phyloP scores from a whole-genome alignment of 2,888 invertebrate genomes.

The Meliscaeva auricollis region DNA sequence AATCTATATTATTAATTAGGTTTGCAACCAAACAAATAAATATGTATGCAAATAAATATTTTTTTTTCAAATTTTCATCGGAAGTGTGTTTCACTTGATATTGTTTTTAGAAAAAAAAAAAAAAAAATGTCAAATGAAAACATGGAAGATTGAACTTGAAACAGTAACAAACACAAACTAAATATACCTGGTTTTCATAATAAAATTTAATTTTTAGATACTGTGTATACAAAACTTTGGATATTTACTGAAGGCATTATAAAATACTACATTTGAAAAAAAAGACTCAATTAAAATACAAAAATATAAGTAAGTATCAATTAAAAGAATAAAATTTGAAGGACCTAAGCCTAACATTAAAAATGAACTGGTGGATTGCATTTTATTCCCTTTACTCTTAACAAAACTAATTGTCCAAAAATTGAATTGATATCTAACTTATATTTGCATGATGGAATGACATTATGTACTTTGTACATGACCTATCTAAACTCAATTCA shows the following conservation, averaged over 20 bases:
- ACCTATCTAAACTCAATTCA: too few species aligned
- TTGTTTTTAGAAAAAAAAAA: slow-evolving; percentile 5
- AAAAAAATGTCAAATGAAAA: slow-evolving; percentile 2
- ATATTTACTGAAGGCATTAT: background rate
- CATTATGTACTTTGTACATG: too few species aligned
- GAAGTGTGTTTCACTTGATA: slow-evolving; percentile 50
- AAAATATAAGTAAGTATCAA: too few species aligned
- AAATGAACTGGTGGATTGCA: too few species aligned
- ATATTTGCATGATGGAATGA: too few species aligned
- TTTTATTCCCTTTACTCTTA: too few species aligned
- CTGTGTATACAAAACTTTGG: background rate
- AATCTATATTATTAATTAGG: slow-evolving; percentile 60
- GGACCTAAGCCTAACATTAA: too few species aligned
- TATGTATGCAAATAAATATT: slow-evolving; percentile 21
- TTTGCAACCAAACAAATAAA: slow-evolving; percentile 34
- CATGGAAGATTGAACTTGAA: slow-evolving; percentile 46
- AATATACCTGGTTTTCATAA: slow-evolving; percentile 37
- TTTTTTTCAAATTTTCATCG: slow-evolving; percentile 2
- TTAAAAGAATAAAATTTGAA: too few species aligned
- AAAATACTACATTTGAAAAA: slow-evolving; percentile 2
- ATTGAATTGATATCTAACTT: too few species aligned
- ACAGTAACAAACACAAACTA: slow-evolving; percentile 77
- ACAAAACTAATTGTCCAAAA: too few species aligned
- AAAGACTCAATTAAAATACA: too few species aligned
- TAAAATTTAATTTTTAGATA: background rate